phyloP scores from a whole-genome alignment of 2,888 invertebrate genomes.

The Volucella inflata region DNA sequence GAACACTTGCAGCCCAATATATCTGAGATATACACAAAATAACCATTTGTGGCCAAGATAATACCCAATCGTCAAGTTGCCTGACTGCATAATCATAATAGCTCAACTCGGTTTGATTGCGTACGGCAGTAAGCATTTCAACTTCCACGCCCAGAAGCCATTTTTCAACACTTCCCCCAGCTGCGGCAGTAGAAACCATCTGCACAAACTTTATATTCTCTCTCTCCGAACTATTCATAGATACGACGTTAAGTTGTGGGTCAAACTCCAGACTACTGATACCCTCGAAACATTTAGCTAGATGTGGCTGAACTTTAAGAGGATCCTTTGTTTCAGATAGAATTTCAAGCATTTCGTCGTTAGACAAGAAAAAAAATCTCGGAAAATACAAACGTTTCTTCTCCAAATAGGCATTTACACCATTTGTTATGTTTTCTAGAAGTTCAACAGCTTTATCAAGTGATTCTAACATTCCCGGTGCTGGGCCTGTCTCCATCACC shows the following conservation, averaged over 20 bases:
- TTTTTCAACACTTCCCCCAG: slow-evolving; percentile 86
- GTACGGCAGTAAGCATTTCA: slow-evolving; percentile 86
- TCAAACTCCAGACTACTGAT: slow-evolving; percentile 85
- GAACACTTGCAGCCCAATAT: slow-evolving; percentile 88
- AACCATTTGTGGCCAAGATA: slow-evolving; percentile 87
- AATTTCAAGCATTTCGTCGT: slow-evolving; percentile 89
- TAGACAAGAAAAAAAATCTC: slow-evolving; percentile 90
- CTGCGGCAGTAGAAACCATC: slow-evolving; percentile 85
- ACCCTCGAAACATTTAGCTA: slow-evolving; percentile 89
- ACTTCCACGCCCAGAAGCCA: slow-evolving; percentile 88
- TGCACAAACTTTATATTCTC: slow-evolving; percentile 86
- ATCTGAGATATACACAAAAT: slow-evolving; percentile 86
- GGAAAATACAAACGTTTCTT: slow-evolving; percentile 88
- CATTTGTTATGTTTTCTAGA: slow-evolving; percentile 87
- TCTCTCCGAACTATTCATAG: slow-evolving; percentile 86
- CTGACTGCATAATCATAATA: slow-evolving; percentile 82
- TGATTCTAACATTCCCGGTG: slow-evolving; percentile 88
- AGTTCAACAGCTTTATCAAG: slow-evolving; percentile 86
- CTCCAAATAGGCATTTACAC: slow-evolving; percentile 87
- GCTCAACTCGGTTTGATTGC: slow-evolving; percentile 83
- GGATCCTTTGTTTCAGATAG: slow-evolving; percentile 88
- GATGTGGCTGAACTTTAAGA: slow-evolving; percentile 86
- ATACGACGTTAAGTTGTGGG: slow-evolving; percentile 85
- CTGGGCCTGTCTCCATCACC: slow-evolving; percentile 85
- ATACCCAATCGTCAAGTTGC: slow-evolving; percentile 85